phyloP scores from a whole-genome alignment of 2,888 invertebrate genomes.

The Drosophila siamana region DNA sequence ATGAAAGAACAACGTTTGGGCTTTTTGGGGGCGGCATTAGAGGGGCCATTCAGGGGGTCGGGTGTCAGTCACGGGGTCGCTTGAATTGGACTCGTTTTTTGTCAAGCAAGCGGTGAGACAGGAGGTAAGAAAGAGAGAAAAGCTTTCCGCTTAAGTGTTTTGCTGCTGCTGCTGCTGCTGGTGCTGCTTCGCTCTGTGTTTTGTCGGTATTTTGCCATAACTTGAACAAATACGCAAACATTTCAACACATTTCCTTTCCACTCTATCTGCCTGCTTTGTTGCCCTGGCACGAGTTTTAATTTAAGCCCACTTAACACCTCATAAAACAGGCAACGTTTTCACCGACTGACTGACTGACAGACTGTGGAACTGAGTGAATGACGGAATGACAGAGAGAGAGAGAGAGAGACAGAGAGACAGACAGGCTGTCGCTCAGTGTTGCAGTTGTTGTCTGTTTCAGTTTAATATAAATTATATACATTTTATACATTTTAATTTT shows the following conservation, averaged over 20 bases:
- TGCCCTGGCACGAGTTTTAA: slow-evolving; percentile 67
- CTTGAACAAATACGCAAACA: slow-evolving; percentile 78
- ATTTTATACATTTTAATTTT: slow-evolving; percentile 79
- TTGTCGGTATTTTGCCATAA: slow-evolving; percentile 67
- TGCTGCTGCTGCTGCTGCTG: slow-evolving; percentile 42
- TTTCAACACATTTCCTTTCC: slow-evolving; percentile 72
- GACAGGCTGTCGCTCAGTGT: slow-evolving; percentile 60
- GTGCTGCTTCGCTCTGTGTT: slow-evolving; percentile 32
- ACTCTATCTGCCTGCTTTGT: background rate
- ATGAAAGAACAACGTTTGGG: slow-evolving; percentile 49
- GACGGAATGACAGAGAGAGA: too few species aligned
- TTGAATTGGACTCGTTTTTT: slow-evolving; percentile 13
- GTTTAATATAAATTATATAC: slow-evolving; percentile 77
- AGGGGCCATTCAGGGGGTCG: too few species aligned
- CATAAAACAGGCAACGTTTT: slow-evolving; percentile 75
- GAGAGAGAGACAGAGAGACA: too few species aligned
- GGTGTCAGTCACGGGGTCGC: too few species aligned
- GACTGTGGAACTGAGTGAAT: slow-evolving; percentile 18
- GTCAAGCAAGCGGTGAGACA: background rate
- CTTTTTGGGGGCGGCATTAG: too few species aligned
- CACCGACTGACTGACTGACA: slow-evolving; percentile 31
- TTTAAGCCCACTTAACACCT: slow-evolving; percentile 83
- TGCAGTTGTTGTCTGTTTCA: slow-evolving; percentile 24
- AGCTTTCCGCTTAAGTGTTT: slow-evolving; percentile 46
- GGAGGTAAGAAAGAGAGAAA: too few species aligned